phyloP scores from a whole-genome alignment of 2,888 invertebrate genomes.

The Vesta saturnalis region DNA sequence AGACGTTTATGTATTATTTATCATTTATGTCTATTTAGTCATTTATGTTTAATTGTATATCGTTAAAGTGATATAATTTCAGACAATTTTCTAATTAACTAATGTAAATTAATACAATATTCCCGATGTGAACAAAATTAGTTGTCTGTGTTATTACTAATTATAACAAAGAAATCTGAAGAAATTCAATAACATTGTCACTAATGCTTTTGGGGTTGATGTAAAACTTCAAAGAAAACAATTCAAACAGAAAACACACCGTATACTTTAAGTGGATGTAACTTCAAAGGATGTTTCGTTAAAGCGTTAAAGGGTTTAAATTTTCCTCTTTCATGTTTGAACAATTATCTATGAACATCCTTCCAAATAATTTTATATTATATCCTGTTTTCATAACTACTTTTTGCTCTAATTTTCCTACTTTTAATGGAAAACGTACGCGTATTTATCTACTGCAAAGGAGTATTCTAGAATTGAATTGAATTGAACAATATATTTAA shows the following conservation, averaged over 20 bases:
- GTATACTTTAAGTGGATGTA: constrained; percentile 19
- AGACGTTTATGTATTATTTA: no score
- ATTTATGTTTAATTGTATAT: no score
- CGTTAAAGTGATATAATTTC: no score
- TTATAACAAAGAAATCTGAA: constrained; percentile 13
- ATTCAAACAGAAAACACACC: constrained; percentile 29
- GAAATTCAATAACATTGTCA: constrained; percentile 33
- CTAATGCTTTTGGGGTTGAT: constrained; percentile 25
- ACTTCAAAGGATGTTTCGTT: constrained; percentile 22
- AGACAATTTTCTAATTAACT: no score
- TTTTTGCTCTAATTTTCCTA: not conserved
- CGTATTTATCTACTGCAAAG: no score
- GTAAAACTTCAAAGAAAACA: constrained; percentile 27
- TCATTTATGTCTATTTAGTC: no score
- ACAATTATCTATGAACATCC: constrained; percentile 5
- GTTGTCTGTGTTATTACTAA: not conserved
- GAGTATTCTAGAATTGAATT: no score
- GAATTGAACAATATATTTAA: no score
- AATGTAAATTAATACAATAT: no score
- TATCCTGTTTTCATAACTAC: not conserved
- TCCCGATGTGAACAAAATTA: no score
- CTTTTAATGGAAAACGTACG: not conserved
- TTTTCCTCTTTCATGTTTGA: constrained; percentile 2
- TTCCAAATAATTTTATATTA: constrained; percentile 5
- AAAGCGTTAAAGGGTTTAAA: not conserved